Percentiles rank a stretch among this genome's conserved stretches.
phyloP scores from a whole-genome alignment of 1,140 invertebrate genomes.

The Leptonema lineaticorne region DNA sequence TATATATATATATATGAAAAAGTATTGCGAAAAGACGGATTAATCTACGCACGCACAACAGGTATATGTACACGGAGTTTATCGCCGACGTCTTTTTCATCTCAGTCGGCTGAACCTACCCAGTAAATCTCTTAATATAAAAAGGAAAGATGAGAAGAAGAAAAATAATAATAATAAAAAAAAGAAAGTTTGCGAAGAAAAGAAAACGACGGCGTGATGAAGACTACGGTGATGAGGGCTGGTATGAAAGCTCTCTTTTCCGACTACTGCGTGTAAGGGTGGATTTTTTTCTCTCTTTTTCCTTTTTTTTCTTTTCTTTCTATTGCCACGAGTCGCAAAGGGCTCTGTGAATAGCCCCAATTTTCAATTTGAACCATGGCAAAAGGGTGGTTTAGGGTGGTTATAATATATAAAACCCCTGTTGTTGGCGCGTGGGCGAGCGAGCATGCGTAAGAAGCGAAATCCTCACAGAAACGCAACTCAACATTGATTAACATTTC shows the following conservation, averaged over 20 bases:
- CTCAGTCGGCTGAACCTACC: neutral
- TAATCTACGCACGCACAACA: constrained; percentile 14
- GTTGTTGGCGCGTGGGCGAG: neutral
- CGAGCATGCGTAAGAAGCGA: neutral
- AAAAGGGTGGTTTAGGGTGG: constrained; percentile 15
- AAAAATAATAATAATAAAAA: too few relatives aligned
- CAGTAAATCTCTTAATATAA: constrained; percentile 23
- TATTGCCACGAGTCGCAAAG: constrained; percentile 22
- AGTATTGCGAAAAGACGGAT: constrained; percentile 6
- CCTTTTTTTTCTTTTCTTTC: too few relatives aligned
- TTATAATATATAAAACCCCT: constrained; percentile 3
- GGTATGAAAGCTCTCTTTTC: constrained; percentile 20
- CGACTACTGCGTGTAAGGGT: too few relatives aligned
- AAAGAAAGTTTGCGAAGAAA: too few relatives aligned
- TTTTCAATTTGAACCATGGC: constrained; percentile 36
- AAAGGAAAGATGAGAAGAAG: too few relatives aligned
- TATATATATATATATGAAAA: neutral
- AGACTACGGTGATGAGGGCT: constrained; percentile 13
- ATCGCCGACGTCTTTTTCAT: neutral
- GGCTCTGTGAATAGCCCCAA: constrained; percentile 37
- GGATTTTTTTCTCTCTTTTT: constrained; percentile 26
- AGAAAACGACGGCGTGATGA: constrained; percentile 15
- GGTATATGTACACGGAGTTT: neutral
- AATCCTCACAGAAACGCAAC: neutral
- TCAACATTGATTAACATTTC: neutral